Evolutionary conservation across 1,140 invertebrate species (phyloP), one percentile per base, ranked within the genome.

Genomic region (Drosophila azteca): DNA sequence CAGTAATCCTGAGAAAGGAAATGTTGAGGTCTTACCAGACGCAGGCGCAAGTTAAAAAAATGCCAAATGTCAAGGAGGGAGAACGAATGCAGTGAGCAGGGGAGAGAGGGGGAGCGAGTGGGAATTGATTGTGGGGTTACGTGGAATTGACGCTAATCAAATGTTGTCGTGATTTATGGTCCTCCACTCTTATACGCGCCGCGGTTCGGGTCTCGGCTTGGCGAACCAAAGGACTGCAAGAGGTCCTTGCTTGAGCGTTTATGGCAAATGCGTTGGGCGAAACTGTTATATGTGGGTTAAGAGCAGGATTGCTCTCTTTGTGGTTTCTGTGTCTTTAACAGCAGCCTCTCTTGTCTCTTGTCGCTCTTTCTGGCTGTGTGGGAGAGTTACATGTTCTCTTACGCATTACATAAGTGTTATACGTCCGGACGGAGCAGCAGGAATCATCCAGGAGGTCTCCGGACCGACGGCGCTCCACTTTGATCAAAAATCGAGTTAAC

Each of bases 391-490:
- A 26, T 0, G 24, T 26, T 26, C 24, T 54, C 26, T 22, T 24
- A 44, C 6, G 17, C n/a, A 22, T 85, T 74, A 77, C 77, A 84
- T 85, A 84, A 85, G 63, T 77, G 55, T 59, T 60, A 68, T 60
- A 65, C 59, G 26, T 43, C 7, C 29, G 50, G 29, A 66, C 17
- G 45, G 41, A 26, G 41, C 22, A 65, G 50, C 45, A 59, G n/a
- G 50, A 63, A 62, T 35, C 6, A 20, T 22, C 44, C 31, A 65
- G 17, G 49, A 15, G n/a, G n/a, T n/a, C 39, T 29, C 8, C 44
- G 31, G 9, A 53, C 29, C 53, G 49, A 22, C 49, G 53, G 29
- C 11, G 35, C 29, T 66, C 17, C 31, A 31, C 17, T 43, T 71
- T 62, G 46, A 63, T 67, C 62, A 22, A 13, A 46, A 65, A 74